Evolutionary conservation across 1,140 invertebrate genomes (phyloP).

Genomic region (Galleria mellonella): DNA sequence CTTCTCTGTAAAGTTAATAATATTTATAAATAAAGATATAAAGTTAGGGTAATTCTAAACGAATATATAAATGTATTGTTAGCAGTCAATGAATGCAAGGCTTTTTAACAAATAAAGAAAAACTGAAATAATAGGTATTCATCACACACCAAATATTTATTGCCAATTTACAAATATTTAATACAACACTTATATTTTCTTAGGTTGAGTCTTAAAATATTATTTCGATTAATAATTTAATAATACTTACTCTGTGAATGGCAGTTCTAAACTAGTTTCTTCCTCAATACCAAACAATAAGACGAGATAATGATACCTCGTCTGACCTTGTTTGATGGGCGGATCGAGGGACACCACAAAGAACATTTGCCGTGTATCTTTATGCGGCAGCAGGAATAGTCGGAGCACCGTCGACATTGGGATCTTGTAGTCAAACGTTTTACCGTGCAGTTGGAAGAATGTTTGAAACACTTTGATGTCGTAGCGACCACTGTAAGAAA

Average conservation of each 20-base stretch:
- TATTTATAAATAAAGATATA: no score
- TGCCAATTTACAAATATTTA: no score
- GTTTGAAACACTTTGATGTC: conserved; percentile 99
- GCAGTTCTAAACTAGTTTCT: conserved; percentile 94
- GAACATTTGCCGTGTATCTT: conserved; percentile 98
- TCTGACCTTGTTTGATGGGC: conserved; percentile 99
- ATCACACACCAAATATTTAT: no score
- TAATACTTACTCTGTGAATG: conserved; percentile 87
- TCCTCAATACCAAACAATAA: conserved; percentile 96
- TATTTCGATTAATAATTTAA: no score
- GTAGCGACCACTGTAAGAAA: conserved; percentile 92
- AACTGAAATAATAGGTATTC: no score
- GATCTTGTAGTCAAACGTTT: conserved; percentile 99
- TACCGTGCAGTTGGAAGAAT: conserved; percentile 99
- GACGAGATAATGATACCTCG: conserved; percentile 96
- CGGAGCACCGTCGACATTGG: conserved; percentile 96
- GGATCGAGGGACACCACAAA: conserved; percentile 99
- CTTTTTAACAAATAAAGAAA: no score
- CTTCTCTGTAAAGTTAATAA: conserved; percentile 77
- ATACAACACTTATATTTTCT: no score
- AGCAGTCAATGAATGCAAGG: no score
- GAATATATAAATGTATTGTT: no score
- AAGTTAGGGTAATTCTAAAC: no score
- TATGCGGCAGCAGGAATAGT: conserved; percentile 96
- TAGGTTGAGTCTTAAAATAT: conserved; percentile 7